Percentiles rank a stretch among this genome's conserved stretches.
Evolutionary conservation across 2,888 invertebrate species (phyloP).

Genomic region (Leuctra nigra): DNA sequence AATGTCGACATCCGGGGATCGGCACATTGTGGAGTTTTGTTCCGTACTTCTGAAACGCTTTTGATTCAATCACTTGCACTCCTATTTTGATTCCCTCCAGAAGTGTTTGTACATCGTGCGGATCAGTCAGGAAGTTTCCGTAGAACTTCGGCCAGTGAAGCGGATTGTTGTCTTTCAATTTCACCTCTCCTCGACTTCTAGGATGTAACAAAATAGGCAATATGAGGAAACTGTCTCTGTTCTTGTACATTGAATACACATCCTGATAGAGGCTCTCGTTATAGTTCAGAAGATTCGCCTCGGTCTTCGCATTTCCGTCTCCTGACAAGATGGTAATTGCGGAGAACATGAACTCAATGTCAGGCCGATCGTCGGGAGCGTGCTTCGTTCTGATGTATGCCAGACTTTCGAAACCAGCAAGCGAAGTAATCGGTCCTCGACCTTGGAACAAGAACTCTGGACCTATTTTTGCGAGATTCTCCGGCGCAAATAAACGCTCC

Average conservation of each 20-base stretch:
- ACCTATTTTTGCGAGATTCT: conserved; percentile 41
- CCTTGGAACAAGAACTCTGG: conserved; percentile 38
- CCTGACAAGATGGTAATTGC: too few species aligned
- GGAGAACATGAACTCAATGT: conserved; percentile 67
- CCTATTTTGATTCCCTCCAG: conserved; percentile 57
- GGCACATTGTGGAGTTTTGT: conserved; percentile 72
- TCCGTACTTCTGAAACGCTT: conserved; percentile 73
- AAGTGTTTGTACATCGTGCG: conserved; percentile 71
- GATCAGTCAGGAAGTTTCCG: too few species aligned
- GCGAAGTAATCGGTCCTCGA: conserved; percentile 38
- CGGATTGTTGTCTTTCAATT: conserved; percentile 67
- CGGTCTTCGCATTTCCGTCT: conserved; percentile 65
- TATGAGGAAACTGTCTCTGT: conserved; percentile 78
- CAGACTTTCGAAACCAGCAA: conserved; percentile 43
- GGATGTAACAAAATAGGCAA: conserved; percentile 76
- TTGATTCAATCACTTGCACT: conserved; percentile 58
- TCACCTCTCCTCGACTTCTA: conserved; percentile 78
- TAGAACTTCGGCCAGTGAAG: too few species aligned
- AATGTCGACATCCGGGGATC: conserved; percentile 74
- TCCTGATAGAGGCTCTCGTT: too few species aligned
- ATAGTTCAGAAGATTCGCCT: conserved; percentile 54
- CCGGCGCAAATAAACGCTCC: conserved; percentile 44
- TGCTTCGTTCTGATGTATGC: conserved; percentile 41
- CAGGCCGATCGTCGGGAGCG: too few species aligned
- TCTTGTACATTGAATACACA: too few species aligned